Conservation (phyloP, 2,797 vertebrate genomes). For the Cichlasoma orientale region DNA sequence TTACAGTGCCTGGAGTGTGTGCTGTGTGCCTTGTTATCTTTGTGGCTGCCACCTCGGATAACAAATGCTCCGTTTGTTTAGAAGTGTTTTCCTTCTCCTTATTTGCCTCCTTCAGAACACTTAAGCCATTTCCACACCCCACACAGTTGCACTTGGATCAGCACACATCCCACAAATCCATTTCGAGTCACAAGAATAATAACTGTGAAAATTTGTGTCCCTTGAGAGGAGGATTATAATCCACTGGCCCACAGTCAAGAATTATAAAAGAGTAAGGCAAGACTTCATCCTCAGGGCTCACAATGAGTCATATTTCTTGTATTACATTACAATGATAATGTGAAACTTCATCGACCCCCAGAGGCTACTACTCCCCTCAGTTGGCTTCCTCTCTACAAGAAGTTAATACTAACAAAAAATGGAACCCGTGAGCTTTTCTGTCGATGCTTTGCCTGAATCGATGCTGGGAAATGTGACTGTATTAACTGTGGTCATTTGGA, state of each 20-base stretch:
- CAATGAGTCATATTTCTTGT: constrained; percentile 22
- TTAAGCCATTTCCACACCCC: constrained; percentile 57
- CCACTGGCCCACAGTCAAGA: constrained; percentile 48
- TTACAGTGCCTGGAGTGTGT: constrained; percentile 26
- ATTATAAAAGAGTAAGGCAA: constrained; percentile 24
- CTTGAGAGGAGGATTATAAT: constrained; percentile 57
- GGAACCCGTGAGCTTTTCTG: neutral
- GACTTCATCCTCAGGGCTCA: constrained; percentile 22
- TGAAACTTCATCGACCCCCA: constrained; percentile 25
- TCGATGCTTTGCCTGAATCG: neutral
- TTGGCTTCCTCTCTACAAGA: neutral
- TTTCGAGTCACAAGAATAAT: constrained; percentile 50
- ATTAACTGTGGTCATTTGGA: neutral
- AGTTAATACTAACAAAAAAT: neutral
- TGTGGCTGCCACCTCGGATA: constrained; percentile 36
- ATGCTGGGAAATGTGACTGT: neutral
- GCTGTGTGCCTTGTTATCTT: constrained; percentile 14
- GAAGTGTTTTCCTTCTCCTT: constrained; percentile 33
- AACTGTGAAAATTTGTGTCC: constrained; percentile 46
- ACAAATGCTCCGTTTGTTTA: constrained; percentile 33
- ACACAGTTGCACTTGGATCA: constrained; percentile 57
- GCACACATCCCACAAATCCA: constrained; percentile 47
- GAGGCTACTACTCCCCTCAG: constrained; percentile 20
- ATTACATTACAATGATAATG: constrained; percentile 32
- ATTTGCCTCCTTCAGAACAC: constrained; percentile 48